phyloP scores from a whole-genome alignment of 2,113 vertebrate genomes.

The Dolichallabes microphthalmus region DNA sequence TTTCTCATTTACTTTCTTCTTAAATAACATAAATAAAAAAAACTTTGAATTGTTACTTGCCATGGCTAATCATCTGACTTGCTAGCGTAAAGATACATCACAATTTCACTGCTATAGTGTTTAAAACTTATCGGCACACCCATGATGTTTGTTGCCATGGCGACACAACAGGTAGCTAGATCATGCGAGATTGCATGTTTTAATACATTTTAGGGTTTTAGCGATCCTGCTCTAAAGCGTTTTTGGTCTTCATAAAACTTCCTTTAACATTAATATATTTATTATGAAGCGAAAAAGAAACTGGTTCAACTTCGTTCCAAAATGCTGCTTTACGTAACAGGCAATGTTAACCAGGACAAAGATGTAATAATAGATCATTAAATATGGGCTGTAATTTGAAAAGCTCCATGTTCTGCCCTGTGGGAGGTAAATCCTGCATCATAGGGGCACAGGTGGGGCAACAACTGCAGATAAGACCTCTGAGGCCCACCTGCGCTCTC shows the following conservation, averaged over 20 bases:
- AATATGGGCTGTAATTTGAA: not conserved
- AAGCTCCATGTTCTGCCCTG: not conserved
- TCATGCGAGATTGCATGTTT: not conserved
- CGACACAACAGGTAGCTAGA: not conserved
- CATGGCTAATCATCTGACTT: not conserved
- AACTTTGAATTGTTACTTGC: not conserved
- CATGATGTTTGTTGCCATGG: not conserved
- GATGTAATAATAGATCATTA: not conserved
- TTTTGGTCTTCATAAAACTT: not conserved
- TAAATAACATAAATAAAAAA: not conserved
- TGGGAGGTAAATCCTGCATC: not conserved
- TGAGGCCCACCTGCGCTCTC: slow-evolving; percentile 32
- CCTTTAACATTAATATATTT: too few relatives aligned
- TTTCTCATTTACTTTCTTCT: not conserved
- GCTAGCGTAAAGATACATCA: not conserved
- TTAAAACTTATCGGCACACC: not conserved
- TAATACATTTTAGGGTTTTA: not conserved
- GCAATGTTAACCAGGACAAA: not conserved
- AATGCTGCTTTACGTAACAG: too few relatives aligned
- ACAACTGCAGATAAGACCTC: slow-evolving; percentile 32
- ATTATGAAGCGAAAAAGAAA: not conserved
- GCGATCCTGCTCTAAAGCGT: not conserved
- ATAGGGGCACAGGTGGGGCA: not conserved
- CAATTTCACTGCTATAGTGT: not conserved
- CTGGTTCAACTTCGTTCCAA: not conserved